phyloP scores from a whole-genome alignment of 23 tunicate genomes.

The Oikopleura albicans region DNA sequence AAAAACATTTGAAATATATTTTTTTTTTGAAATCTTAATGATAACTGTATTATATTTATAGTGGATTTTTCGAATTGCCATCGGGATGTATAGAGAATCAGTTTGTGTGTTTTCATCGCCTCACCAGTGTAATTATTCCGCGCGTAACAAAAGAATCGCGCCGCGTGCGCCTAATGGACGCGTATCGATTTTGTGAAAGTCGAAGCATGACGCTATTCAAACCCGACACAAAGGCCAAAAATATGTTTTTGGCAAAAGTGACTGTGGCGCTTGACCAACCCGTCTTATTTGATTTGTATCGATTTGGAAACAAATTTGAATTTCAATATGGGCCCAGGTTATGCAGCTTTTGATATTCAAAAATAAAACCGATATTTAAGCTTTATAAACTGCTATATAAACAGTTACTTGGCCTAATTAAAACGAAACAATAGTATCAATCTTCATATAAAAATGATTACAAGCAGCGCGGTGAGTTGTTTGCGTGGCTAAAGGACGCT shows the following conservation, averaged over 20 bases:
- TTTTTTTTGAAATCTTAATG: background rate
- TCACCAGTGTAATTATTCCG: background rate
- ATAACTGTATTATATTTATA: background rate
- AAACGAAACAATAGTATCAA: too few relatives aligned
- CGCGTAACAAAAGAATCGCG: background rate
- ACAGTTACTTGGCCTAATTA: too few relatives aligned
- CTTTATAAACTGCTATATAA: too few relatives aligned
- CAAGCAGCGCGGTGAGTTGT: too few relatives aligned
- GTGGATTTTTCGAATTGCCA: slow-evolving; percentile 7
- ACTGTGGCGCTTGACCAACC: background rate
- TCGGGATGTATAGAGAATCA: background rate
- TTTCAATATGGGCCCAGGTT: slow-evolving; percentile 11
- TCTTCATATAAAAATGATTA: too few relatives aligned
- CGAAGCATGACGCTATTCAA: background rate
- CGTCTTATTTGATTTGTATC: background rate
- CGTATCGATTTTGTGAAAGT: background rate
- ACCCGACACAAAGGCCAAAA: slow-evolving; percentile 10
- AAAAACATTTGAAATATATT: background rate
- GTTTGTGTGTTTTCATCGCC: slow-evolving; percentile 8
- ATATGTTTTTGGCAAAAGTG: slow-evolving; percentile 5
- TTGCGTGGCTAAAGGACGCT: too few relatives aligned
- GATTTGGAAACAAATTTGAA: background rate
- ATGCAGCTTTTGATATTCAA: too few relatives aligned
- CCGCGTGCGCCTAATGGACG: background rate
- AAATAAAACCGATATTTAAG: too few relatives aligned